A percentile compares a stretch with the other conserved stretches of the same genome.
Evolutionary conservation across 2,888 invertebrate species (phyloP).

Genomic region (Cephus rjabovi): DNA sequence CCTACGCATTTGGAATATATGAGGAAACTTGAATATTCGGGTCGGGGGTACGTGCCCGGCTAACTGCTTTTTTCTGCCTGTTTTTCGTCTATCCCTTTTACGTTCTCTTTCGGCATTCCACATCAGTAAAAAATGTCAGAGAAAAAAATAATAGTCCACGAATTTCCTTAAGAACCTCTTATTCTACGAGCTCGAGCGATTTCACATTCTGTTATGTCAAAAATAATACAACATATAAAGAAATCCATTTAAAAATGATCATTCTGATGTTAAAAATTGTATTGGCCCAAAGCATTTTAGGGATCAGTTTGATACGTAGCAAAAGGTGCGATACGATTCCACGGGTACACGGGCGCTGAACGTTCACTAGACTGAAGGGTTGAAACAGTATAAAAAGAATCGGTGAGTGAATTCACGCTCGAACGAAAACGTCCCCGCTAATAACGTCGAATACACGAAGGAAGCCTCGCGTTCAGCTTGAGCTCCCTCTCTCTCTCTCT

Average conservation of each 20-base stretch:
- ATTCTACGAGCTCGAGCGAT: too few relatives aligned
- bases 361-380: neutral
- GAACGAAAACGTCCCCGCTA: conserved; percentile 37
- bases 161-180: neutral
- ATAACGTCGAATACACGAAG: conserved; percentile 31
- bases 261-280: too few relatives aligned
- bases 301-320: neutral
- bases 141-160: neutral
- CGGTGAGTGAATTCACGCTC: conserved; percentile 23
- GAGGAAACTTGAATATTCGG: neutral
- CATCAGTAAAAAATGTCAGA: neutral
- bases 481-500: conserved; percentile 12
- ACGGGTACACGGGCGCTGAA: neutral
- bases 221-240: too few relatives aligned
- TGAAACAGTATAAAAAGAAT: conserved; percentile 16
- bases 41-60: neutral
- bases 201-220: too few relatives aligned
- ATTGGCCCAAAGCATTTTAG: too few relatives aligned
- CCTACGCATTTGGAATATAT: neutral
- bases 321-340: neutral
- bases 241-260: neutral
- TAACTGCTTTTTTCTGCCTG: neutral
- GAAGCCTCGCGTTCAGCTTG: conserved; percentile 15
- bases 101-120: neutral
- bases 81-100: neutral